Conservation (phyloP, 2,888 invertebrate species). For the Leptopilina syphax region DNA sequence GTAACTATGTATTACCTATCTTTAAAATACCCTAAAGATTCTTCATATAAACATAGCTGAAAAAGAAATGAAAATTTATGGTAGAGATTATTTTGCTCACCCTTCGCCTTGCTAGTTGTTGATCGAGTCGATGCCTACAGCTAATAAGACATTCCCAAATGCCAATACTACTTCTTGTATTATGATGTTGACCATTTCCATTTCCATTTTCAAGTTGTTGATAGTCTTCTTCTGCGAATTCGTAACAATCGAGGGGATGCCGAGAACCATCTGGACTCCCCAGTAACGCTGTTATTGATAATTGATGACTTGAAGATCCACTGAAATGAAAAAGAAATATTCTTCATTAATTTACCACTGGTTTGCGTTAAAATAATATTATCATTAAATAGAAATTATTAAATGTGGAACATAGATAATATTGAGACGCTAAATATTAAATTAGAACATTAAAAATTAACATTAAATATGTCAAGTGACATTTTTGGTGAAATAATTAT, state of each 20-base stretch:
- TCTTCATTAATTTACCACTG: neutral
- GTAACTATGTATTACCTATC: too few relatives aligned
- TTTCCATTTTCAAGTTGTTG: slow-evolving; percentile 73
- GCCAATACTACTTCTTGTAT: slow-evolving; percentile 75
- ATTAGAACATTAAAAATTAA: too few relatives aligned
- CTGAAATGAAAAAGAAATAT: slow-evolving; percentile 73
- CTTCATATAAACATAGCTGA: too few relatives aligned
- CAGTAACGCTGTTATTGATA: slow-evolving; percentile 89
- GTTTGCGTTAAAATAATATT: neutral
- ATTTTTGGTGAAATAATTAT: neutral
- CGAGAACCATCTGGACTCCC: slow-evolving; percentile 90
- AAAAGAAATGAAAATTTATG: too few relatives aligned
- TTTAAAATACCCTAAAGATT: too few relatives aligned
- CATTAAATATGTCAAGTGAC: neutral
- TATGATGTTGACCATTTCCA: slow-evolving; percentile 75
- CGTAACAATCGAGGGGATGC: slow-evolving; percentile 85
- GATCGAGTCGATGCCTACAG: slow-evolving; percentile 86
- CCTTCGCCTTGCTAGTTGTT: slow-evolving; percentile 89
- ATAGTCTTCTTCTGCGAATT: slow-evolving; percentile 81
- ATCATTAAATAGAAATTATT: too few relatives aligned
- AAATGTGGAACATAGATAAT: neutral
- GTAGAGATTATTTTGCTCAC: slow-evolving; percentile 75
- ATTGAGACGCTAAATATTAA: too few relatives aligned
- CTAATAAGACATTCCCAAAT: slow-evolving; percentile 88
- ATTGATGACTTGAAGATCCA: slow-evolving; percentile 88